Base-by-base conservation (phyloP, 2,888 invertebrate species). In the Pseudolycoriella hygida region DNA sequence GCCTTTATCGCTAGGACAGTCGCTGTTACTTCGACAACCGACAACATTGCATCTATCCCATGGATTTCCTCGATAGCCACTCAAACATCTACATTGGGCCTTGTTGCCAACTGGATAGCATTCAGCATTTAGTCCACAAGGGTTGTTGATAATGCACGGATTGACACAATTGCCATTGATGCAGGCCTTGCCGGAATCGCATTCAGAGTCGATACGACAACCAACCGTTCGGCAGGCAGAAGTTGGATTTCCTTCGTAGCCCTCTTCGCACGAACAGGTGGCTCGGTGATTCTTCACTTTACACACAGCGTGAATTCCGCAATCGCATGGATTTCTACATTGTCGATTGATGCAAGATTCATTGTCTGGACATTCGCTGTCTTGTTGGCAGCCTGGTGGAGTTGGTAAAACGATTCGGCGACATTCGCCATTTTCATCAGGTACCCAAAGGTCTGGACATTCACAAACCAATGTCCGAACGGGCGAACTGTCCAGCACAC, bases 391-490 rank as follows among this genome's bases (percentile, higher is more conserved):
- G 42, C 85, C 84, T 4, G 79, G 69, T 52, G 76, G 76, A 49
- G 77, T 73, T 59, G 79, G 75, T 48, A 80, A 63, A 43, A 78
- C 67, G 25, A 81, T 76, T 46, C 80, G 76, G 56, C 74, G 77
- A 57, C 89, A 89, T 57, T 80, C 75, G 47, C 86, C 87, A 53
- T 76, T 76, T 52, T 78, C 71, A 56, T 86, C 80, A 0, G 86
- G 84, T 49, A 86, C 77, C 71, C 79, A 87, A 41, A 86, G 82
- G 53, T 83, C 81, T 0, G 87, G 85, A 56, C 89, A 89, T 47
- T 84, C 82, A 59, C 89, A 90, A 41, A 85, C 80, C 75, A 90
- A 79, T 3, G 89, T 89, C 51, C 88, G 70, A 44, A 89, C 82
- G 17, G 89, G 89, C 37, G 81, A 71, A 48, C 88, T 87, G 56